Conservation (phyloP, 2,888 invertebrate genomes). For the Eupithecia subfuscata region DNA sequence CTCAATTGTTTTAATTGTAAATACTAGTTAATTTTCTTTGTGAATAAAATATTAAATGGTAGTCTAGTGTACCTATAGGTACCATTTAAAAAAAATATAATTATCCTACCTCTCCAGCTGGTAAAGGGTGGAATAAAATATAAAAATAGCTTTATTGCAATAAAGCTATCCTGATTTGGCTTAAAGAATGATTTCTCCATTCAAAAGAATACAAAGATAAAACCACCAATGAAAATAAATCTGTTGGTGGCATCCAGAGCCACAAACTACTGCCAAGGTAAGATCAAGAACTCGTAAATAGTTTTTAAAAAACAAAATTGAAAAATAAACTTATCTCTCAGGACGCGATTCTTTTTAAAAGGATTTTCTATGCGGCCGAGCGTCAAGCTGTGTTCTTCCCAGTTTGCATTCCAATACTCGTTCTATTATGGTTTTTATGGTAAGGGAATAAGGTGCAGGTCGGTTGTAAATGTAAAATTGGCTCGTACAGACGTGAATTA, state of each 20-base stretch:
- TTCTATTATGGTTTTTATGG: conserved; percentile 29
- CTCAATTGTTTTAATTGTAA: too few species aligned
- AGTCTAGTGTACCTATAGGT: too few species aligned
- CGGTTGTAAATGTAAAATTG: conserved; percentile 46
- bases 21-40: too few species aligned
- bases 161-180: background rate
- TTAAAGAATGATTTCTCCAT: background rate
- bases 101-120: background rate
- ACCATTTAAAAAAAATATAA: too few species aligned
- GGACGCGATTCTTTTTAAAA: conserved; percentile 44
- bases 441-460: conserved; percentile 26
- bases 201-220: background rate
- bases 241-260: background rate
- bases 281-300: conserved; percentile 20
- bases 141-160: background rate
- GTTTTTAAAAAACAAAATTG: conserved; percentile 29
- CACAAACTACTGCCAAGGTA: conserved; percentile 10
- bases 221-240: background rate
- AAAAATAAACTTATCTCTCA: conserved; percentile 40
- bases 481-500: conserved; percentile 61
- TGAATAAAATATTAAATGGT: too few species aligned
- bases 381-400: conserved; percentile 36
- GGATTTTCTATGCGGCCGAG: conserved; percentile 47
- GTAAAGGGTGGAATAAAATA: background rate
- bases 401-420: conserved; percentile 25